These are phyloP conservation scores for Epinephelus cyanopodus DNA, from an alignment of 2,113 vertebrate species.

Conservation along the genomic window DNA sequence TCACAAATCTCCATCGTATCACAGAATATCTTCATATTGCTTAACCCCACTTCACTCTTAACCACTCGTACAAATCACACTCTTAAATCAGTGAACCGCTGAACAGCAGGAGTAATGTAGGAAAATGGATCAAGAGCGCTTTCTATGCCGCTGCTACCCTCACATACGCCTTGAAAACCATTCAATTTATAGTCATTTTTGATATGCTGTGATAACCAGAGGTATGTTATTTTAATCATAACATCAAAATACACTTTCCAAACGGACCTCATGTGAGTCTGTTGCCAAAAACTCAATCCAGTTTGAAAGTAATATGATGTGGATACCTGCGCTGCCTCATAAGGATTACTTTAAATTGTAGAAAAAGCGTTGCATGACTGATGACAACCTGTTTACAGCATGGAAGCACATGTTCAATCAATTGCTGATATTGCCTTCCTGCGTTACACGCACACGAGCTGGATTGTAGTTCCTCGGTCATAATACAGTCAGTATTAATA, in stretches of 20 bases:
- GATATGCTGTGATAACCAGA: constrained; percentile 6
- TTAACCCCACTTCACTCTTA: neutral
- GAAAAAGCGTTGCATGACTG: constrained; percentile 39
- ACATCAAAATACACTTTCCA: constrained; percentile 3
- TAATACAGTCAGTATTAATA: neutral
- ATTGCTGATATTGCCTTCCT: constrained; percentile 11
- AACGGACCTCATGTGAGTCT: neutral
- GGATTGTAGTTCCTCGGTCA: neutral
- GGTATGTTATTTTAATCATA: constrained; percentile 35
- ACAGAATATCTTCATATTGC: neutral
- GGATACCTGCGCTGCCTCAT: constrained; percentile 38
- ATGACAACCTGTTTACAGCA: constrained; percentile 57
- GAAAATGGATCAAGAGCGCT: neutral
- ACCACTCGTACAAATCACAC: neutral
- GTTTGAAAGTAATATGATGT: constrained; percentile 29
- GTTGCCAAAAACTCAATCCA: constrained; percentile 23
- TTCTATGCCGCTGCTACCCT: neutral
- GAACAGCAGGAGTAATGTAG: neutral
- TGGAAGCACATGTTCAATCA: constrained; percentile 26
- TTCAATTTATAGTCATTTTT: constrained; percentile 21
- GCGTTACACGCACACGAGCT: constrained; percentile 1
- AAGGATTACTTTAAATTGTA: constrained; percentile 45
- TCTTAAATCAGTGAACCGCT: neutral
- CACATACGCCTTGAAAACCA: neutral
- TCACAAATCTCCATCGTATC: neutral